A percentile compares a stretch with the other conserved stretches of the same genome.
phyloP scores from a whole-genome alignment of 2,113 vertebrate species.

The Patagioenas fasciata region DNA sequence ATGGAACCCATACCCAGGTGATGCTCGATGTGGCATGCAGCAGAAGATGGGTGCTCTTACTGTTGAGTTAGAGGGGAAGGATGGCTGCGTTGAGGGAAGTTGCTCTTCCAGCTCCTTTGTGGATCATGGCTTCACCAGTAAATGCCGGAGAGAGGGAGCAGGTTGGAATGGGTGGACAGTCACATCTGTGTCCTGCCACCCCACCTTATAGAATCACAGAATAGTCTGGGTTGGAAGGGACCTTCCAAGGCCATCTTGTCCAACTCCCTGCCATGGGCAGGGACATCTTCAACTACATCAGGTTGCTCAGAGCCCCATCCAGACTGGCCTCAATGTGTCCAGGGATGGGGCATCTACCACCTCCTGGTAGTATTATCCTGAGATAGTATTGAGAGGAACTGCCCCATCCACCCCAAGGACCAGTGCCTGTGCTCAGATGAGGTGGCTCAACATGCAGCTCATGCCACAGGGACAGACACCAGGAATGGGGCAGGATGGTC shows the following conservation, averaged over 20 bases:
- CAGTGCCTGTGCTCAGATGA: neutral
- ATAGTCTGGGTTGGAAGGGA: too few relatives aligned
- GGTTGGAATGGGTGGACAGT: neutral
- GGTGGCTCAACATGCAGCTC: neutral
- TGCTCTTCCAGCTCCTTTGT: neutral
- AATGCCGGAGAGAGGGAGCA: neutral
- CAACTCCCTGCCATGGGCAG: too few relatives aligned
- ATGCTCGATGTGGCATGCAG: neutral
- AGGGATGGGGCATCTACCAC: too few relatives aligned
- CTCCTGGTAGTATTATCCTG: too few relatives aligned
- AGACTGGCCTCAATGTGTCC: too few relatives aligned
- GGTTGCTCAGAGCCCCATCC: too few relatives aligned
- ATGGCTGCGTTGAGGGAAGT: neutral
- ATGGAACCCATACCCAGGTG: neutral
- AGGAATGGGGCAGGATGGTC: neutral
- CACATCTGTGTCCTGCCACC: neutral
- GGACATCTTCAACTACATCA: too few relatives aligned
- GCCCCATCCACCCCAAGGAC: rapidly evolving
- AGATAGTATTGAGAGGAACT: neutral
- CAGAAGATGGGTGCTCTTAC: neutral
- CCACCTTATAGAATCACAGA: too few relatives aligned
- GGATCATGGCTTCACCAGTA: neutral
- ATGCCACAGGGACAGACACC: rapidly evolving
- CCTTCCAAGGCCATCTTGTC: too few relatives aligned
- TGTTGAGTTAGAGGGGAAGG: neutral